Evolutionary conservation across 2,113 vertebrate species (phyloP).

Genomic region (Coreoperca whiteheadi): DNA sequence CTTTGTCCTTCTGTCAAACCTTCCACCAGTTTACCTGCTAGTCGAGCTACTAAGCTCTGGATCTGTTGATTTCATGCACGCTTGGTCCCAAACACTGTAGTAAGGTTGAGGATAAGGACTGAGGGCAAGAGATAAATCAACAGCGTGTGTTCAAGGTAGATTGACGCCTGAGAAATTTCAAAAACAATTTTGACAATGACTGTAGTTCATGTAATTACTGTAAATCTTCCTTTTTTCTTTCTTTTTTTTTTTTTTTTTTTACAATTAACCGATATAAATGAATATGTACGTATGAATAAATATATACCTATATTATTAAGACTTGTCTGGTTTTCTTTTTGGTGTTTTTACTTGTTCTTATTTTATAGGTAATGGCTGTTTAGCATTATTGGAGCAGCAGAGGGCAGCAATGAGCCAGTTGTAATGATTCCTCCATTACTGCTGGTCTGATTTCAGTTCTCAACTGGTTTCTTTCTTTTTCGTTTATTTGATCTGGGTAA

Average conservation of each 20-base stretch:
- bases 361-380: not conserved
- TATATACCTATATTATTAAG: slow-evolving; percentile 90
- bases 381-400: slow-evolving; percentile 46
- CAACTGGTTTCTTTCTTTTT: not conserved
- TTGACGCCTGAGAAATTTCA: slow-evolving; percentile 67
- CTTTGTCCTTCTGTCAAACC: slow-evolving; percentile 28
- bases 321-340: slow-evolving; percentile 55
- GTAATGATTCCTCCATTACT: not conserved
- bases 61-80: slow-evolving; percentile 25
- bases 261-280: slow-evolving; percentile 86
- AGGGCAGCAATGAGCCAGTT: slow-evolving; percentile 55
- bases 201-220: slow-evolving; percentile 83
- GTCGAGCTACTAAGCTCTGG: not conserved
- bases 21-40: slow-evolving; percentile 55
- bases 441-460: not conserved
- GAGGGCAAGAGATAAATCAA: slow-evolving; percentile 41
- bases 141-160: slow-evolving; percentile 59
- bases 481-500: not conserved
- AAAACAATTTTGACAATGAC: slow-evolving; percentile 80
- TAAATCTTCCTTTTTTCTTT: slow-evolving; percentile 72
- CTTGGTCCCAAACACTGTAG: slow-evolving; percentile 71
- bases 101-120: slow-evolving; percentile 23
- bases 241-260: slow-evolving; percentile 76
- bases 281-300: slow-evolving; percentile 87
- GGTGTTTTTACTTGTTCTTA: not conserved